phyloP scores from a whole-genome alignment of 1,140 invertebrate genomes.

The Cherax destructor region DNA sequence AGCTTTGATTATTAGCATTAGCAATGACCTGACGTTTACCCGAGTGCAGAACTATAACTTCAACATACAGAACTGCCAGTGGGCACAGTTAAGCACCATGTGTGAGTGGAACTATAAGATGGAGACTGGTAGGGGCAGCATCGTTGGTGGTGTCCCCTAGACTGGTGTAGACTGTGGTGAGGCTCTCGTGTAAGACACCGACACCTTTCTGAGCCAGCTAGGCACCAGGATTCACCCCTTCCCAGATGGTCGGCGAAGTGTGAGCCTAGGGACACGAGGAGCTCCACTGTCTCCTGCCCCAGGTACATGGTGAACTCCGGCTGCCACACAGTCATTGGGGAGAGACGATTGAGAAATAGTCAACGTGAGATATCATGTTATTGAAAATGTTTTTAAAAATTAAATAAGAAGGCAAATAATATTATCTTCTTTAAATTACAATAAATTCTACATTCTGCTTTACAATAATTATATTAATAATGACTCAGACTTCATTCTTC shows the following conservation, averaged over 20 bases:
- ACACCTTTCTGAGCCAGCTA: conserved; percentile 53
- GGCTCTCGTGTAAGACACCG: conserved; percentile 35
- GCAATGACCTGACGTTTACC: too few species aligned
- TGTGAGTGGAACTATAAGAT: background rate
- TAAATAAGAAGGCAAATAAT: too few species aligned
- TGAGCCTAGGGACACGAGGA: conserved; percentile 37
- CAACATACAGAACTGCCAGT: too few species aligned
- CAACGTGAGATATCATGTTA: background rate
- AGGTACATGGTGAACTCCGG: conserved; percentile 65
- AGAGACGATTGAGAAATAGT: background rate
- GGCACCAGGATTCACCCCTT: conserved; percentile 51
- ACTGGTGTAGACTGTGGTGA: conserved; percentile 13
- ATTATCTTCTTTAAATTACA: too few species aligned
- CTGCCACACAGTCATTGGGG: background rate
- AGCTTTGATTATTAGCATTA: too few species aligned
- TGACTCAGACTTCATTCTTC: too few species aligned
- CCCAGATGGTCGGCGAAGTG: conserved; percentile 41
- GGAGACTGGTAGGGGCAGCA: background rate
- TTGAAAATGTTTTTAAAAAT: too few species aligned
- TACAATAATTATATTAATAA: too few species aligned
- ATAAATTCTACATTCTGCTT: too few species aligned
- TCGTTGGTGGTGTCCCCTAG: background rate
- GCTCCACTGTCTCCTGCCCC: conserved; percentile 23
- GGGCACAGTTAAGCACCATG: background rate
- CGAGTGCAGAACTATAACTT: too few species aligned